Conservation (phyloP, 1,140 invertebrate species). For the Tribolium castaneum region DNA sequence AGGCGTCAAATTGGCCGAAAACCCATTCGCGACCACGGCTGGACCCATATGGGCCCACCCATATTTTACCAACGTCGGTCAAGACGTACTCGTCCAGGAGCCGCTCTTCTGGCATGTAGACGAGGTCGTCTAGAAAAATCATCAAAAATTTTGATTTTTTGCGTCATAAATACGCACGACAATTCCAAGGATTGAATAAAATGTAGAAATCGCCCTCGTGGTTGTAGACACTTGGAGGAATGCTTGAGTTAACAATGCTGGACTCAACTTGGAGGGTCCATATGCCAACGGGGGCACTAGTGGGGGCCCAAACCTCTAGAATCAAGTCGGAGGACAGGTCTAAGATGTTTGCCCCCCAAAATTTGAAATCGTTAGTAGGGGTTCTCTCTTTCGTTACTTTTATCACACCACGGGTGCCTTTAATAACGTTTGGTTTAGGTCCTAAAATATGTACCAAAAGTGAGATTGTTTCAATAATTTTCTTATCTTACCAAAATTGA, state of each 20-base stretch:
- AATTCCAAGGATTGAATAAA: constrained; percentile 86
- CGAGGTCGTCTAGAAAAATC: constrained; percentile 69
- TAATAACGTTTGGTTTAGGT: constrained; percentile 68
- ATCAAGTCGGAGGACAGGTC: constrained; percentile 47
- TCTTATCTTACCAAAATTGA: constrained; percentile 68
- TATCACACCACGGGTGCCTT: constrained; percentile 64
- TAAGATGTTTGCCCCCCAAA: constrained; percentile 67
- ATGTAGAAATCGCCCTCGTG: constrained; percentile 76
- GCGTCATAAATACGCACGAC: constrained; percentile 68
- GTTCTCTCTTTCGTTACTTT: constrained; percentile 36
- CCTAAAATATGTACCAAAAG: constrained; percentile 64
- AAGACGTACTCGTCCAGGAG: constrained; percentile 77
- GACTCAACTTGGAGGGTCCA: constrained; percentile 74
- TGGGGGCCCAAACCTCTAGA: constrained; percentile 69
- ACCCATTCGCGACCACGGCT: constrained; percentile 76
- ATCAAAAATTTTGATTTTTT: background rate
- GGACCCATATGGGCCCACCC: constrained; percentile 73
- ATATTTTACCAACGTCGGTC: constrained; percentile 80
- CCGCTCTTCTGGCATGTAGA: constrained; percentile 72
- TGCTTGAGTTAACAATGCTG: constrained; percentile 49
- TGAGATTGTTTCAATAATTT: background rate
- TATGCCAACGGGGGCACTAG: constrained; percentile 70
- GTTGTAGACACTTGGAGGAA: constrained; percentile 59
- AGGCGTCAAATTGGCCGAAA: constrained; percentile 77
- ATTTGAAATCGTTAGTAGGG: constrained; percentile 37